phyloP scores from a whole-genome alignment of 2,888 invertebrate species.

The Sceliomorpha sp. region DNA sequence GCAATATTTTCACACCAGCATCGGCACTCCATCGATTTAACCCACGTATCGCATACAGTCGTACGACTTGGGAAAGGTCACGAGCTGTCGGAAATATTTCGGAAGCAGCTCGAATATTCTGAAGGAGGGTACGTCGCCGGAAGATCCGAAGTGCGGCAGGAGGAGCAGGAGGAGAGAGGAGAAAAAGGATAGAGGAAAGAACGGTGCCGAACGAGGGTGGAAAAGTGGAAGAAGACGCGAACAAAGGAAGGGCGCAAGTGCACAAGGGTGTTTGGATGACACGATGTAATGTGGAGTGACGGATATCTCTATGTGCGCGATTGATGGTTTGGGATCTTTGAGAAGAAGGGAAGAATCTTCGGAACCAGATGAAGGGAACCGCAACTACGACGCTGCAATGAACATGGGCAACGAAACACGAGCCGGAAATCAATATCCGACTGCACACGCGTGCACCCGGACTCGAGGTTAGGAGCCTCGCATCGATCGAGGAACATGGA shows the following conservation, averaged over 20 bases:
- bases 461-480: conserved; percentile 8
- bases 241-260: conserved; percentile 47
- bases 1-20: no score
- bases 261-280: conserved; percentile 65
- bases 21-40: no score
- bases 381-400: conserved; percentile 14
- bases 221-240: background rate
- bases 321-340: conserved; percentile 49
- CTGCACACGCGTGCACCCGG: conserved; percentile 40
- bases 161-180: no score
- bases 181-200: background rate
- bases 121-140: no score
- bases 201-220: no score
- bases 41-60: no score
- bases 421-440: conserved; percentile 36
- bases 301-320: conserved; percentile 68
- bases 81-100: no score
- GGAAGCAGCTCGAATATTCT: no score
- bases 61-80: no score
- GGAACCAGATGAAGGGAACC: conserved; percentile 2
- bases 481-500: conserved; percentile 20
- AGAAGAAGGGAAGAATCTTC: conserved; percentile 12
- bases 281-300: conserved; percentile 63
- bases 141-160: no score
- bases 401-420: conserved; percentile 17